Evolutionary conservation across 2,797 vertebrate genomes (phyloP), one percentile per base, ranked within the genome.

Genomic region (Darevskia nairensis): DNA sequence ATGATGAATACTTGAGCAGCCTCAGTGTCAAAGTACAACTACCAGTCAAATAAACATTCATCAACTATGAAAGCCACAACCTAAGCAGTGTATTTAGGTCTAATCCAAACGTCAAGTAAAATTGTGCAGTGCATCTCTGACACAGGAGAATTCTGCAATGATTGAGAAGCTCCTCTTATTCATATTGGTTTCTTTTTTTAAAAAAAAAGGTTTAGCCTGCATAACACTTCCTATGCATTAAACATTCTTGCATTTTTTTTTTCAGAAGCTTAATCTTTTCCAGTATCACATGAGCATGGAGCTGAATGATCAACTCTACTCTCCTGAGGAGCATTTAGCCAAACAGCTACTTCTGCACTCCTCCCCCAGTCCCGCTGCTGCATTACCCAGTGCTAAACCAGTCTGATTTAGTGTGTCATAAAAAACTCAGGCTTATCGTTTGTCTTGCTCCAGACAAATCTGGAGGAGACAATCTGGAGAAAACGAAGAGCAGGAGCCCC

Each of bases 1-100:
- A 29, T 85, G 91, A 93, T 91, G 88, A 93, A 89, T 90, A 85
- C 78, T 84, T 2, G 35, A 68, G 84, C 39, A 91, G 88, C 78
- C 76, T 80, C 0, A 0, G 88, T 75, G 90, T 86, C 83, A 86
- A 91, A 91, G 81, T 66, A 90, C 68, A 93, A 89, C 85, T 93
- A 90, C 90, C 89, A 88, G 86, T 64, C 32, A 82, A 55, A 87
- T 89, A 90, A 92, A 29, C 25, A 77, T 76, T 93, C 84, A 84
- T 80, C 86, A 92, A 85, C 44, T 74, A 61, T 78, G 77, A 84
- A 84, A 84, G 68, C 55, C 46, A 88, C 71, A 92, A 89, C 13
- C 0, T 27, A 87, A 90, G 50, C 64, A 82, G 17, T 10, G 1
- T 1, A 75, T 50, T 90, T 89, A 82, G 61, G 64, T 64, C 0